These are phyloP conservation scores for Formica aserva DNA, from an alignment of 2,888 invertebrate species.

Conservation along the genomic window DNA sequence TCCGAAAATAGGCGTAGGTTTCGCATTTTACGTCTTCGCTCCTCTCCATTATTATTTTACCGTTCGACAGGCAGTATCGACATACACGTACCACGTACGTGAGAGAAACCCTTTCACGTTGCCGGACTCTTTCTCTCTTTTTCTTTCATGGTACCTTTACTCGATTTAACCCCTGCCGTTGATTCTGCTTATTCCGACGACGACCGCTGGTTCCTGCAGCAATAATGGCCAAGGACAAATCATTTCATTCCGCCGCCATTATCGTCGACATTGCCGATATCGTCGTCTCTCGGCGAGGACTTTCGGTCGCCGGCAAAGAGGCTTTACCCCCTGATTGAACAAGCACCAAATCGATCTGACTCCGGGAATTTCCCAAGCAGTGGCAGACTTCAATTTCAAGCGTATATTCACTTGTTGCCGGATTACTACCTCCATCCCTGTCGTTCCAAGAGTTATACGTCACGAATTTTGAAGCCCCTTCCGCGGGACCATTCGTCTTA, in stretches of 20 bases:
- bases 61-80: slow-evolving; percentile 77
- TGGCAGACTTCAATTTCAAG: slow-evolving; percentile 64
- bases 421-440: slow-evolving; percentile 51
- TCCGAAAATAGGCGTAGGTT: slow-evolving; percentile 46
- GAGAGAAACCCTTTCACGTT: slow-evolving; percentile 77
- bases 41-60: slow-evolving; percentile 81
- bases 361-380: slow-evolving; percentile 49
- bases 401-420: slow-evolving; percentile 62
- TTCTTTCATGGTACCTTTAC: slow-evolving; percentile 74
- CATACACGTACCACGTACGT: slow-evolving; percentile 80
- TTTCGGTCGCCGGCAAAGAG: slow-evolving; percentile 67
- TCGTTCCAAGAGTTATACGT: slow-evolving; percentile 49
- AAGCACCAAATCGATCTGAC: slow-evolving; percentile 60
- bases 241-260: slow-evolving; percentile 72
- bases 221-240: slow-evolving; percentile 77
- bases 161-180: slow-evolving; percentile 74
- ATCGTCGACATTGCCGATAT: slow-evolving; percentile 69
- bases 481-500: background rate
- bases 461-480: slow-evolving; percentile 59
- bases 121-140: slow-evolving; percentile 44
- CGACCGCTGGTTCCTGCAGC: slow-evolving; percentile 55
- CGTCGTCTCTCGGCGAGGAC: slow-evolving; percentile 53
- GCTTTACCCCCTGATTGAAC: slow-evolving; percentile 73
- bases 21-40: slow-evolving; percentile 63
- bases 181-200: slow-evolving; percentile 29